A percentile compares a stretch with the other conserved stretches of the same genome.
These are phyloP conservation scores for Drosophila pruinosa DNA, from an alignment of 1,140 invertebrate genomes.

Conservation along the genomic window DNA sequence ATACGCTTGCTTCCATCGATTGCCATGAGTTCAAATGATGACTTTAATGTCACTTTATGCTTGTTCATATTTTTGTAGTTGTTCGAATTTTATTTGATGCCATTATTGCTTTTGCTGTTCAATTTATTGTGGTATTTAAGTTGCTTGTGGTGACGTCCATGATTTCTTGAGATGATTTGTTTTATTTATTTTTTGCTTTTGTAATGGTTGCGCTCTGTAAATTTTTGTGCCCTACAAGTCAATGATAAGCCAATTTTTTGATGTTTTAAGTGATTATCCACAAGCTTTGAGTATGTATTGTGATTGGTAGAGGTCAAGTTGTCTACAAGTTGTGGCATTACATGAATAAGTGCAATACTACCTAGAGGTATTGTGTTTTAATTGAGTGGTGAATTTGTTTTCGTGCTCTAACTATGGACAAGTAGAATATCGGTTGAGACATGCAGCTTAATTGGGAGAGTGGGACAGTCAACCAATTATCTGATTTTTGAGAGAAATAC, in stretches of 20 bases:
- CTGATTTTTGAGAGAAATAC: not conserved
- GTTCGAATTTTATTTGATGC: slow-evolving; percentile 3
- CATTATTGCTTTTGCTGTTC: slow-evolving; percentile 29
- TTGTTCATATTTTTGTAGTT: slow-evolving; percentile 1
- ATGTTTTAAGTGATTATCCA: slow-evolving; percentile 13
- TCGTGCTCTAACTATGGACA: slow-evolving; percentile 17
- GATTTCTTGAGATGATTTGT: slow-evolving; percentile 10
- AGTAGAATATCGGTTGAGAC: not conserved
- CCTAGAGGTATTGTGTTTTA: not conserved
- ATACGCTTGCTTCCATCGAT: not conserved
- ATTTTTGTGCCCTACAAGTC: slow-evolving; percentile 14
- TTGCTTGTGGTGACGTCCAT: slow-evolving; percentile 26
- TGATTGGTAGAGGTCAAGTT: not conserved
- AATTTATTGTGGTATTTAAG: slow-evolving; percentile 6
- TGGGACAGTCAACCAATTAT: slow-evolving; percentile 13
- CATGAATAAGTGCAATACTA: slow-evolving; percentile 10
- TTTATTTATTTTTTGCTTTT: slow-evolving; percentile 8
- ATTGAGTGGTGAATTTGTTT: not conserved
- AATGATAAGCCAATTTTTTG: slow-evolving; percentile 49
- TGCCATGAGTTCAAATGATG: slow-evolving; percentile 2
- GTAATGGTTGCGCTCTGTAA: slow-evolving; percentile 12
- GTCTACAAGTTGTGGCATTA: not conserved
- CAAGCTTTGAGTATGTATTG: slow-evolving; percentile 10
- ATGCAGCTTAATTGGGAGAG: slow-evolving; percentile 7
- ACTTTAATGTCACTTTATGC: too few species aligned